Base-by-base conservation (phyloP, 2,888 invertebrate genomes). In the Rhogogaster chlorosoma region DNA sequence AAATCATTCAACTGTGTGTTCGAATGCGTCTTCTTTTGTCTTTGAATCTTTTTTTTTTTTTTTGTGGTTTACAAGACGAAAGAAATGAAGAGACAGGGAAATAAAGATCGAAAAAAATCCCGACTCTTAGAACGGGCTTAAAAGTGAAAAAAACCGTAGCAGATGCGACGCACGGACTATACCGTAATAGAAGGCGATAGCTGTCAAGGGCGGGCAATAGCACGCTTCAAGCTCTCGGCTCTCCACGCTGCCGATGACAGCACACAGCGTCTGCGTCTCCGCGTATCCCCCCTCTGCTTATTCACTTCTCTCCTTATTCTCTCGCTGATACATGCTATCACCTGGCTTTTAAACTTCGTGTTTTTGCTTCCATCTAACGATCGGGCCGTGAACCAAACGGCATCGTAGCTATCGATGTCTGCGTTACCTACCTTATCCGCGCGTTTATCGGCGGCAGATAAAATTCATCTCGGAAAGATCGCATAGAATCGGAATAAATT, bases 161-260 rank as follows among this genome's bases (percentile, higher is more conserved):
- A 53, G 77, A 77, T 77, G 49, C 77, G 53, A 32, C 15, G 45
- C 53, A 53, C 29, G 77, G 77, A 49, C 12, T 77, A 77, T 73
- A 88, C 80, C 85, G 86, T 89, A 89, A 88, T 86, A 89, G 80
- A 86, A 84, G 87, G 87, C 86, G 88, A 87, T 88, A 88, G 88
- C 88, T 89, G 88, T 90, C 89, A 89, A 90, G 90, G 89, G 87
- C 88, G 88, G 88, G 87, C 86, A 87, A 80, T 80, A 80, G 80
- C 80, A 73, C 71, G 80, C 61, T 80, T 1, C 87, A 61, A 7
- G 73, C 32, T 86, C 82, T 88, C 32, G 9, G 73, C 32, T 86
- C 82, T 88, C 32, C 88, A 61, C 85, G 88, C 88, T 88, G 87
- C 87, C 89, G 88, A 90, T 89, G 89, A 89, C 87, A 89, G 88